These are phyloP conservation scores for Trileptium ribeirensis DNA, from an alignment of 2,888 invertebrate species.

Conservation along the genomic window DNA sequence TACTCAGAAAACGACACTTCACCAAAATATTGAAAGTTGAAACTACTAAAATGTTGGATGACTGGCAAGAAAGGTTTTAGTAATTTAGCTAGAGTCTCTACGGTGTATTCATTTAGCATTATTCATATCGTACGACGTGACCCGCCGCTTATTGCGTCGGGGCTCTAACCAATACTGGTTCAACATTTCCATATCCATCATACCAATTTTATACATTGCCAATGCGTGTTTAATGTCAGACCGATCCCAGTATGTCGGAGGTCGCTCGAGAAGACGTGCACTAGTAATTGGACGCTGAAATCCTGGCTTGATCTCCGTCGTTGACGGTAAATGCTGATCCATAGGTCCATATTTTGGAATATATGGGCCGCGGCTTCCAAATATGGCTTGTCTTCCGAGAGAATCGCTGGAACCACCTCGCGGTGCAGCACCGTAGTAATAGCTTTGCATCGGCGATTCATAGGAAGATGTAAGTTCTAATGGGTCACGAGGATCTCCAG, in stretches of 20 bases:
- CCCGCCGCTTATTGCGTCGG: not conserved
- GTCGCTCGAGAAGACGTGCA: not conserved
- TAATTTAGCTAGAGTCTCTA: no score
- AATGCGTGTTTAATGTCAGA: not conserved
- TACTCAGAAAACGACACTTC: no score
- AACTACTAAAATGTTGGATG: no score
- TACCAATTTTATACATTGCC: not conserved
- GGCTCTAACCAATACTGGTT: not conserved
- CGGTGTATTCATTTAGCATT: no score
- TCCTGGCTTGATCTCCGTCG: not conserved
- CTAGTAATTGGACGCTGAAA: not conserved
- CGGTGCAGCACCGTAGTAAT: not conserved
- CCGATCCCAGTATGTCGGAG: not conserved
- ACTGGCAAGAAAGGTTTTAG: no score
- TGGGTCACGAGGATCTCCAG: not conserved
- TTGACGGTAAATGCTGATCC: not conserved
- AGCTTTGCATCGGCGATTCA: not conserved
- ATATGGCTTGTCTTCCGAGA: not conserved
- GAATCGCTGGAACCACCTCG: not conserved
- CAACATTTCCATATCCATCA: not conserved
- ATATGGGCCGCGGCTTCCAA: not conserved
- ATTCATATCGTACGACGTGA: no score
- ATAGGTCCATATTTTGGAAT: not conserved
- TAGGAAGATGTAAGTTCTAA: not conserved
- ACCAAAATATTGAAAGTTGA: no score